Base-by-base conservation (phyloP, 2,113 vertebrate genomes). In the Theropithecus gelada region DNA sequence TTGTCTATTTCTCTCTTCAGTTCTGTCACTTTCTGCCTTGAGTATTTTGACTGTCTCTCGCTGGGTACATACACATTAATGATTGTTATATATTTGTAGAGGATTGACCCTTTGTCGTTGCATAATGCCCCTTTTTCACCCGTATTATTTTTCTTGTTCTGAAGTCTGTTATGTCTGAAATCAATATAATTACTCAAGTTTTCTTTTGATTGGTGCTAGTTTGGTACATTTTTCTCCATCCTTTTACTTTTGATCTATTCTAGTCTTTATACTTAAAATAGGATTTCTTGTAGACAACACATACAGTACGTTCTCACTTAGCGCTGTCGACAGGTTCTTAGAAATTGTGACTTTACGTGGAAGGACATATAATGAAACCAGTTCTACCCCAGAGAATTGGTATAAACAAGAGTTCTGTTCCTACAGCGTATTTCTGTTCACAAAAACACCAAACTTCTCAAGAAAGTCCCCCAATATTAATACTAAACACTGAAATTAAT, bases 121-220 rank as follows among this genome's bases (percentile, higher is more conserved):
- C 1, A 0, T 14, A 35, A 20, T 38, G 9, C 38, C 22, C 13
- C 6, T 70, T 4, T 55, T 73, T 1, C 17, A 4, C 30, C 22
- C 0, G 12, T 18, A 27, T n/a, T 17, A 35, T 35, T 82, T 45
- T 57, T 66, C 50, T 87, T 45, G 22, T 30, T n/a, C 30, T 55
- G 48, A 57, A 35, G 4, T 66, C 38, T 16, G 13, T 27, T 78
- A 1, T 43, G 14, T 79, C 73, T 45, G 30, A 14, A 68, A 43
- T n/a, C 7, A 27, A n/a, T 6, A 20, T n/a, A 27, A 10, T 14
- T 57, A n/a, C 25, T 70, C 32, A 75, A 30, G 48, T 10, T 57
- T 55, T 57, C 72, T 79, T 57, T 30, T 57, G 40, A 57, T 80
- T 22, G 4, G 16, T 27, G 61, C 68, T 43, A 52, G 25, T 43